Evolutionary conservation across 2,113 vertebrate genomes (phyloP), one percentile per base, ranked within the genome.

Genomic region (Catharus fuscescens): DNA sequence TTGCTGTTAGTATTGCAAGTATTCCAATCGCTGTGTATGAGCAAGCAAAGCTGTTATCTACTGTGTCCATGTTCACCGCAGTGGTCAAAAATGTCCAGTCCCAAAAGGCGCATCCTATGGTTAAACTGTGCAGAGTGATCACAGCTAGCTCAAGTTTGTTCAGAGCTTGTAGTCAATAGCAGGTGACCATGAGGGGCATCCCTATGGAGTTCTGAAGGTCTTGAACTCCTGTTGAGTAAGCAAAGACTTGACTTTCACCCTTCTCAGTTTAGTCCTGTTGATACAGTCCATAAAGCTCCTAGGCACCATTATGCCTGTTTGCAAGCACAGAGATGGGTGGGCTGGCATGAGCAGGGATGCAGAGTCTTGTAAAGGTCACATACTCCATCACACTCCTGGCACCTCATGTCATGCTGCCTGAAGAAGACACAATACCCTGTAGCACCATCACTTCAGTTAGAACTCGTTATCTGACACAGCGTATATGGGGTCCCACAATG

Each of bases 221-320:
- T 98, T 99, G 29, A 98, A 80, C 95, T 98, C 98, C 6, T 99
- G 98, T 93, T 99, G 98, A 98, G 98, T 98, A 88, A 98, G 98
- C 3, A 97, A 99, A 96, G 98, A 98, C 97, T 99, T 98, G 77
- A 98, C 98, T 21, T 99, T 98, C 91, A 98, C 98, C 80, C 98
- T 99, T 96, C 98, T 98, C 8, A 98, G 95, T 96, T 98, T 98
- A 95, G 97, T 99, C 53, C 96, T 98, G 89, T 98, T 47, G 98
- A 98, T 89, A 90, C 77, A 94, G 98, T 98, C 98, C 96, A 96
- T 97, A 98, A 98, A 98, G 98, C 98, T 79, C 93, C 99, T 91
- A 91, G 98, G 91, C 98, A 98, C 92, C 97, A 98, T 98, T 16
- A 95, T 97, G 86, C 95, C 99, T 19, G 98, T 99, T 96, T 98